Conservation (phyloP, 64 coral and sea anemone genomes). For the Pocillopora verrucosa region DNA sequence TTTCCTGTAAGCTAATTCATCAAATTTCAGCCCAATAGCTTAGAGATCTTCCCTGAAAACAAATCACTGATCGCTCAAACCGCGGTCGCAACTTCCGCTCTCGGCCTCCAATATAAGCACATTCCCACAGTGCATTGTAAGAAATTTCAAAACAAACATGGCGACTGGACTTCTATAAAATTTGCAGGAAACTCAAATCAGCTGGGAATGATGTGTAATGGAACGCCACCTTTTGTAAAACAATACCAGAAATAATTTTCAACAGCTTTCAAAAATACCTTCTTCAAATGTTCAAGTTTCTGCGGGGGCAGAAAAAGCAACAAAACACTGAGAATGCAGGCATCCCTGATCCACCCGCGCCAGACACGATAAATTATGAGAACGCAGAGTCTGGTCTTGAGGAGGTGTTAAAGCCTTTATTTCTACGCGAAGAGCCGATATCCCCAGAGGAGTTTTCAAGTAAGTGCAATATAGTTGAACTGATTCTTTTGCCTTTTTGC, state of each 20-base stretch:
- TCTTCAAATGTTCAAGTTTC: constrained; percentile 42
- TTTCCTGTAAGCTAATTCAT: too few relatives aligned
- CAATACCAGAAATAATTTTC: background rate
- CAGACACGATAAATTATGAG: too few relatives aligned
- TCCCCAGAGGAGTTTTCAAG: constrained; percentile 27
- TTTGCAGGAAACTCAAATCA: background rate
- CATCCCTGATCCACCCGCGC: background rate
- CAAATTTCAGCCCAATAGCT: too few relatives aligned
- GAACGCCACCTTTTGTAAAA: background rate
- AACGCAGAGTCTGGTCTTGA: background rate
- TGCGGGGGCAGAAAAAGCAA: constrained; percentile 23
- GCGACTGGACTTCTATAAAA: background rate
- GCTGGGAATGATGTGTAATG: background rate
- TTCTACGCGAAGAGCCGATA: constrained; percentile 2
- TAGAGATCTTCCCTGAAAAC: too few relatives aligned
- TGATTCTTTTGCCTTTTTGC: too few relatives aligned
- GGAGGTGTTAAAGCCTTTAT: constrained; percentile 41
- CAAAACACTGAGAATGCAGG: background rate
- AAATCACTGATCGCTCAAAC: background rate
- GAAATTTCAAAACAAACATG: constrained; percentile 3
- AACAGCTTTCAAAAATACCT: background rate
- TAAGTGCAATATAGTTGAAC: background rate
- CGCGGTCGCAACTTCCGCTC: background rate
- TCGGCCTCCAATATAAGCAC: background rate
- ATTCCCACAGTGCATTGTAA: background rate